phyloP scores from a whole-genome alignment of 2,797 vertebrate species.

The Parotocinclus haroldoi region DNA sequence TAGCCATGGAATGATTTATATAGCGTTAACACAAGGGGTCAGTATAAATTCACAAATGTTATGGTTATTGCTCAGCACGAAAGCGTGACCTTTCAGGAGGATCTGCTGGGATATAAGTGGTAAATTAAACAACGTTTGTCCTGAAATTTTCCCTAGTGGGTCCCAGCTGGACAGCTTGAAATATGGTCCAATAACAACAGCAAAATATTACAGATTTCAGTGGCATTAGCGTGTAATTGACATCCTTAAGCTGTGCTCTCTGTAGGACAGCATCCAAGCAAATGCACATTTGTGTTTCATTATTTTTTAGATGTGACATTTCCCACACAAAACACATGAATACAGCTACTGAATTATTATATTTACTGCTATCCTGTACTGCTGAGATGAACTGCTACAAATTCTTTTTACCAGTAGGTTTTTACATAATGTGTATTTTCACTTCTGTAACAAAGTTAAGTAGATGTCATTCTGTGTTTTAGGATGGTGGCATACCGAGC shows the following conservation, averaged over 20 bases:
- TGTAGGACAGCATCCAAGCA: too few species aligned
- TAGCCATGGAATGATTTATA: conserved; percentile 8
- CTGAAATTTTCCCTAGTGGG: conserved; percentile 5
- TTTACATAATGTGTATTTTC: too few species aligned
- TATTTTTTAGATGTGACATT: too few species aligned
- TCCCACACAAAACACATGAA: too few species aligned
- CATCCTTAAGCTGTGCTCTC: neutral
- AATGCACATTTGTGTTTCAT: too few species aligned
- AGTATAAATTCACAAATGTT: conserved; percentile 42
- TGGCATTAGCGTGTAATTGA: neutral
- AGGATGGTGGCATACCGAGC: too few species aligned
- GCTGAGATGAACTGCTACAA: too few species aligned
- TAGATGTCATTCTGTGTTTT: too few species aligned
- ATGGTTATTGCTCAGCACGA: neutral
- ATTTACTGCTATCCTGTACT: too few species aligned
- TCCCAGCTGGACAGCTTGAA: neutral
- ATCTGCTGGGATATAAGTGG: conserved; percentile 1
- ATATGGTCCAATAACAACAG: neutral
- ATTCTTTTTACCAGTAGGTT: too few species aligned
- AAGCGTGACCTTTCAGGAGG: conserved; percentile 4
- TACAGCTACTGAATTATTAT: too few species aligned
- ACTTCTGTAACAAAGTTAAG: too few species aligned
- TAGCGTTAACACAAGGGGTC: conserved; percentile 41
- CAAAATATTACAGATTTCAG: neutral
- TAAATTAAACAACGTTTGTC: neutral